These are phyloP conservation scores for Nicator chloris DNA, from an alignment of 2,113 vertebrate genomes.

Conservation along the genomic window DNA sequence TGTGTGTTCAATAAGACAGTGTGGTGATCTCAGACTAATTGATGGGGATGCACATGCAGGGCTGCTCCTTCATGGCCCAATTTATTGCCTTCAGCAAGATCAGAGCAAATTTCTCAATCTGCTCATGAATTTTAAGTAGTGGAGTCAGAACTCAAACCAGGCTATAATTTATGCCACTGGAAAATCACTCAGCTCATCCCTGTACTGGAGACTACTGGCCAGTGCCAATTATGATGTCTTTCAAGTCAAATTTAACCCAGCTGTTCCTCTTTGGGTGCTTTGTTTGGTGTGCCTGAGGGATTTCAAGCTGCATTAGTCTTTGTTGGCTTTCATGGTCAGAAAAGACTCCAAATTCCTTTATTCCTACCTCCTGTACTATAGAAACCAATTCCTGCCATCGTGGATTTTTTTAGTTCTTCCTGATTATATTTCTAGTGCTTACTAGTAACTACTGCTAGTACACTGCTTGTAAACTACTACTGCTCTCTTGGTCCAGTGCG, in stretches of 20 bases:
- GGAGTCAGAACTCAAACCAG: neutral
- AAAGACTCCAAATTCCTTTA: neutral
- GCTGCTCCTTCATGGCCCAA: neutral
- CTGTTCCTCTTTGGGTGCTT: neutral
- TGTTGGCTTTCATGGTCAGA: neutral
- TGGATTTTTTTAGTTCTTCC: neutral
- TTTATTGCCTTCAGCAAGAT: neutral
- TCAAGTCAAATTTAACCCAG: neutral
- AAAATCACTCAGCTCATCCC: neutral
- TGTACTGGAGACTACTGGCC: neutral
- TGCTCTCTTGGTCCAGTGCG: neutral
- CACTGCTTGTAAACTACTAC: neutral
- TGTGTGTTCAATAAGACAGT: neutral
- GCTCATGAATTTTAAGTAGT: neutral
- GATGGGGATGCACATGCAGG: neutral
- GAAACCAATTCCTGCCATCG: neutral
- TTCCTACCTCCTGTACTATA: neutral
- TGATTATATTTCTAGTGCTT: neutral
- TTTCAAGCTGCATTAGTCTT: neutral
- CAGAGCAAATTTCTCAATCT: neutral
- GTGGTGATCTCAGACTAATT: neutral
- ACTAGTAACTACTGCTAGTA: neutral
- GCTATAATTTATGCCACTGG: neutral
- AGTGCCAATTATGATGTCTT: neutral
- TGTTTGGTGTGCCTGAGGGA: neutral